Base-by-base conservation (phyloP, 2,888 invertebrate genomes). In the Trissolcus brochymenae region DNA sequence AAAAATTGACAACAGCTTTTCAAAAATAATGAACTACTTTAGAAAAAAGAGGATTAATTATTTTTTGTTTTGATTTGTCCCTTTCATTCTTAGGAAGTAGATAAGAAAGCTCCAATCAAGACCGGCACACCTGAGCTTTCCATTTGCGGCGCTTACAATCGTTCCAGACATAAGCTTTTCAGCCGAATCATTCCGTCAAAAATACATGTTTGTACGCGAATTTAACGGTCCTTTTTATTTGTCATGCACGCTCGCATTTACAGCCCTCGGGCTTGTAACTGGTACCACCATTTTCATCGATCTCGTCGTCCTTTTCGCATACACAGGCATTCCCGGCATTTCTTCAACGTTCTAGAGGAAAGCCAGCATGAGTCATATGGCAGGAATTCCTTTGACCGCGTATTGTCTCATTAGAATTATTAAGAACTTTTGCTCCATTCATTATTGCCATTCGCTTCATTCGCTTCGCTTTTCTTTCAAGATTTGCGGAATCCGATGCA, bases 91-190 rank as follows among this genome's bases (percentile, higher is more conserved):
- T 43, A 43, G 49, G 19, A 53, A 49, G 25, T 29, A 40, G 62
- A 25, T 64, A 65, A 61, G 56, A 70, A 74, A 64, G 53, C 60
- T 49, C 16, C 67, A 35, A 62, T 17, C 53, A 21, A 49, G 59
- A 65, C 57, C 59, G 65, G 81, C 79, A 79, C 86, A 86, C 86
- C 86, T 86, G 86, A 86, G 85, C 76, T 83, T 64, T 79, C 78
- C 75, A 79, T 82, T 79, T 78, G 80, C 75, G 79, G 29, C 25
- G 59, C 81, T 81, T 82, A 82, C 76, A 82, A 82, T 86, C 86
- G 86, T 86, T 86, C 83, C 80, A 78, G 73, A 65, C 80, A 29
- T 49, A 71, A 57, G 51, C 16, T 19, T 56, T 14, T 16, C 40
- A 13, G 21, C 21, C 56, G 9, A 41, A 11, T 17, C 49, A 59